Conservation (phyloP, 2,797 vertebrate genomes). For the Pteronotus mesoamericanus region DNA sequence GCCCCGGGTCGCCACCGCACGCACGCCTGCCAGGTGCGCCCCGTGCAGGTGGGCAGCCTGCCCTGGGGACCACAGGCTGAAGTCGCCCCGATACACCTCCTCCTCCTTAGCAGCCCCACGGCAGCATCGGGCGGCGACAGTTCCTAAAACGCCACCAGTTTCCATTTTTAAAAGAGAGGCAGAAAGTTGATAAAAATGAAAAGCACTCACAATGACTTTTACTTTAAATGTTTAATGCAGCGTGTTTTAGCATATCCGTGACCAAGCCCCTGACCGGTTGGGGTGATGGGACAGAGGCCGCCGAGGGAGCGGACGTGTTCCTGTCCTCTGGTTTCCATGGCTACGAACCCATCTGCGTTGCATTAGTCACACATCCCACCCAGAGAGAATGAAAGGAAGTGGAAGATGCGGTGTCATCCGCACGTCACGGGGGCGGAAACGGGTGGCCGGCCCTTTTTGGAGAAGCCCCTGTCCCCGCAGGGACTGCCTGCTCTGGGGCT, state of each 20-base stretch:
- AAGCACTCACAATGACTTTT: not conserved
- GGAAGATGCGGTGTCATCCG: not conserved
- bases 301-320: constrained; percentile 11
- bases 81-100: no score
- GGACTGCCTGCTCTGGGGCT: not conserved
- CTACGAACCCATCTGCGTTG: constrained; percentile 9
- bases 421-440: constrained; percentile 19
- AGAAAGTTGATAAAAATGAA: not conserved
- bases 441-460: not conserved
- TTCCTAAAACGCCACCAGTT: not conserved
- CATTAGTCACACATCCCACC: constrained; percentile 23
- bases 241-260: not conserved
- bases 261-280: not conserved
- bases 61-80: no score
- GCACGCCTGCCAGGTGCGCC: accelerated
- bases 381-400: constrained; percentile 45
- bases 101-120: no score
- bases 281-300: not conserved
- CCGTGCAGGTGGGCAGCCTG: no score
- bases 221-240: constrained; percentile 4
- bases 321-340: constrained; percentile 58
- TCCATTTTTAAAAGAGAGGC: not conserved
- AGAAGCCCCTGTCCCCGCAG: not conserved
- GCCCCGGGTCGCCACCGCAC: no score
- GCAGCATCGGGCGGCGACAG: not conserved